Conservation (phyloP, 1,140 invertebrate genomes). For the Drosophila erecta region DNA sequence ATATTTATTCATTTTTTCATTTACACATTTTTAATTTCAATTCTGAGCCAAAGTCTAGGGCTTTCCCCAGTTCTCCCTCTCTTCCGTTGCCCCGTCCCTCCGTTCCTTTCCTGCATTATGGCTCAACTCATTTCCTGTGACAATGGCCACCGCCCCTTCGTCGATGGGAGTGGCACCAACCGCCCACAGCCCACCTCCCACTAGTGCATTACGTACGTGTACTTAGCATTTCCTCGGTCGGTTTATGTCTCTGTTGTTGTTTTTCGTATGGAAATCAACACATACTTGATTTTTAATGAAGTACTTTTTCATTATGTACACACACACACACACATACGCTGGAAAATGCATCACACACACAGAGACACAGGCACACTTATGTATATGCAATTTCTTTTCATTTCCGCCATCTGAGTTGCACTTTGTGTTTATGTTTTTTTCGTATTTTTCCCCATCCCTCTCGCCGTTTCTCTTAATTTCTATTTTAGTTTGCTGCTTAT, state of each 20-base stretch:
- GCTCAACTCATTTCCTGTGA: conserved; percentile 67
- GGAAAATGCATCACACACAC: conserved; percentile 16
- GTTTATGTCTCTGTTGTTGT: conserved; percentile 44
- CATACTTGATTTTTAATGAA: conserved; percentile 80
- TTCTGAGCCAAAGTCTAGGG: conserved; percentile 60
- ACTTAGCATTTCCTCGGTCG: conserved; percentile 74
- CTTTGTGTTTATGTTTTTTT: conserved; percentile 49
- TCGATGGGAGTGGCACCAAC: not conserved
- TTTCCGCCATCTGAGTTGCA: conserved; percentile 64
- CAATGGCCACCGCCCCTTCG: conserved; percentile 46
- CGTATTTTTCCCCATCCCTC: conserved; percentile 1
- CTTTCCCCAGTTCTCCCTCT: conserved; percentile 17
- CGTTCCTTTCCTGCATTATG: conserved; percentile 25
- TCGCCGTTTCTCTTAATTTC: conserved; percentile 70
- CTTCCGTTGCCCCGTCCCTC: not conserved
- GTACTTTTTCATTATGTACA: conserved; percentile 76
- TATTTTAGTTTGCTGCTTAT: conserved; percentile 73
- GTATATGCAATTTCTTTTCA: conserved; percentile 77
- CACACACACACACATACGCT: conserved; percentile 10
- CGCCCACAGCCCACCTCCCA: conserved; percentile 3
- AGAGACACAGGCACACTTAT: conserved; percentile 18
- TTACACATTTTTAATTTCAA: conserved; percentile 80
- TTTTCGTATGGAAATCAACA: conserved; percentile 77
- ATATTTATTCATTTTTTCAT: conserved; percentile 82
- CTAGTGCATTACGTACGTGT: conserved; percentile 56